Evolutionary conservation across 2,888 invertebrate species (phyloP).

Genomic region (Trissolcus brochymenae): DNA sequence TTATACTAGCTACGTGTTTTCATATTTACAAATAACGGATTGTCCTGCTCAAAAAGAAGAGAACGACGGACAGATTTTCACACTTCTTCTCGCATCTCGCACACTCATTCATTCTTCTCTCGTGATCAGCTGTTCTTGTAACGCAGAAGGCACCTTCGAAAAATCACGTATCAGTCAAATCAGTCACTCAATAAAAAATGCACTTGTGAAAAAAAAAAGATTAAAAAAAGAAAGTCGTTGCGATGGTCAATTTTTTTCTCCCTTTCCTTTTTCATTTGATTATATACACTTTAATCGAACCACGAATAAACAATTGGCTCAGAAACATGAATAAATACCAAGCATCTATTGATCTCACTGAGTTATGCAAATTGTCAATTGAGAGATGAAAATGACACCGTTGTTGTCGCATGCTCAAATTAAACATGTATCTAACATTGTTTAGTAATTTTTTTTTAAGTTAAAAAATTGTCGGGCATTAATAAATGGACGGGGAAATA

Average conservation of each 20-base stretch:
- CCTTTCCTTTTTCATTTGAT: neutral
- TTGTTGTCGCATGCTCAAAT: too few species aligned
- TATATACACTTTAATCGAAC: neutral
- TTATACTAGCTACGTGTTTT: constrained; percentile 32
- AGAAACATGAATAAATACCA: constrained; percentile 13
- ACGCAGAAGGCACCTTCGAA: constrained; percentile 76
- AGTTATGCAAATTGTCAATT: too few species aligned
- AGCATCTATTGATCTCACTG: too few species aligned
- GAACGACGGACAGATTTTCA: constrained; percentile 29
- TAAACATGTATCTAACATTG: too few species aligned
- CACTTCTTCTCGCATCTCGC: constrained; percentile 51
- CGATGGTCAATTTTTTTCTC: constrained; percentile 7
- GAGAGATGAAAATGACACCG: too few species aligned
- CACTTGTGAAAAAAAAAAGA: constrained; percentile 58
- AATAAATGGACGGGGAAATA: constrained; percentile 36
- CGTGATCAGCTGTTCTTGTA: constrained; percentile 45
- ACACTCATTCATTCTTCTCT: constrained; percentile 48
- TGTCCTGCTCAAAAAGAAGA: constrained; percentile 30
- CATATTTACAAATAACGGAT: constrained; percentile 49
- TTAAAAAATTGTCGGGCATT: constrained; percentile 23
- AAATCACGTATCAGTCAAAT: constrained; percentile 67
- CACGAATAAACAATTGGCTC: constrained; percentile 9
- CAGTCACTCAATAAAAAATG: constrained; percentile 66
- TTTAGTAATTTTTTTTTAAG: neutral
- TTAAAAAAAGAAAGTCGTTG: constrained; percentile 61